Evolutionary conservation across 2,888 invertebrate genomes (phyloP), one percentile per base, ranked within the genome.

Genomic region (Bibio marci): DNA sequence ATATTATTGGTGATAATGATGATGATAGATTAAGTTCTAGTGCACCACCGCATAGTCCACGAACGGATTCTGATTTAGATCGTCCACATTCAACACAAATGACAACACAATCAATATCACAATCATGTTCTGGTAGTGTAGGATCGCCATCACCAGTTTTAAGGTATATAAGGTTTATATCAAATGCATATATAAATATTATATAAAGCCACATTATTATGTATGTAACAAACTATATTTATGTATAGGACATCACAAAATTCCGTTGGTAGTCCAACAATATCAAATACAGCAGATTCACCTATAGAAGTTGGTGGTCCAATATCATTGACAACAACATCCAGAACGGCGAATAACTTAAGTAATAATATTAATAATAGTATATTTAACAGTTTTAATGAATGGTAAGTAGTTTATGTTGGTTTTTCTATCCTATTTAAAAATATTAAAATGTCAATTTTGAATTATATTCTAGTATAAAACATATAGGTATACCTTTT

Each of bases 311-410:
- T 62, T 41, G 62, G 62, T 17, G 62, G 62, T 6, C 62, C 62
- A 38, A 58, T 62, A 48, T 59, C 61, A 30, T 46, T 62, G 43
- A 58, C 59, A 41, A 42, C 45, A 35, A 25, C 35, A 13, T 14
- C 35, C 2, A 35, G 22, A 25, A 22, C 35, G 25, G 25, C 38
- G 3, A 32, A 22, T 14, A 38, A 32, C 17, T 19, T 39, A n/a
- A 39, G 15, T 4, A 25, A 27, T 8, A 35, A 26, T 17, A 33
- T 76, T 33, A 63, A 70, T 3, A 77, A 74, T 48, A 71, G 74
- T 54, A 70, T 79, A 51, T 80, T 80, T 58, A 74, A 76, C 27
- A 59, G 52, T 49, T 71, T 71, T 47, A 64, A 61, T 41, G 69
- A 70, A 46, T 64, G 65, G 70, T 70, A 51, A 65, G 69, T 50